Evolutionary conservation across 2,888 invertebrate genomes (phyloP), one percentile per base, ranked within the genome.

Genomic region (Tethea ocularis): DNA sequence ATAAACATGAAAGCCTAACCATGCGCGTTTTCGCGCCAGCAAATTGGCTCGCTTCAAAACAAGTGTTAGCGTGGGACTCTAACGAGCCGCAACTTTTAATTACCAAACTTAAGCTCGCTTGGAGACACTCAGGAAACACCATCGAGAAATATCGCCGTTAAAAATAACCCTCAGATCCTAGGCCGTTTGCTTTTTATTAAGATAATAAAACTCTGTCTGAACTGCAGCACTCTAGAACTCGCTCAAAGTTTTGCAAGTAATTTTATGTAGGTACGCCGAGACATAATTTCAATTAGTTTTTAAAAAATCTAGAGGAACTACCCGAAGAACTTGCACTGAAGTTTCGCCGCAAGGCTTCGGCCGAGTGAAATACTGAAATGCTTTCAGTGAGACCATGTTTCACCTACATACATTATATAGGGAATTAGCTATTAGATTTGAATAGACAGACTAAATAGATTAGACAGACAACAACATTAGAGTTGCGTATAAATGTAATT

Each of bases 31-130:
- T 67, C 69, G 57, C 66, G 41, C 66, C 67, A 66, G 66, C 69
- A 80, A 84, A 82, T 83, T 84, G 75, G 72, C 76, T 63, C 64
- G 63, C 64, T 73, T 66, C 70, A 72, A 71, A 70, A 76, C 70
- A 72, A 76, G 73, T 73, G 80, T 74, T 65, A 72, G 33, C 69
- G 62, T 65, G 66, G 59, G 61, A 61, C 59, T 64, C 76, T 81
- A 80, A 83, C 81, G 81, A 83, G 78, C 71, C 71, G 67, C 72
- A 87, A 89, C 81, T 89, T 90, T 88, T 89, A 89, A 90, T 89
- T 89, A 88, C 84, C 82, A 74, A 89, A 88, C 86, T 88, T 86
- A 82, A 82, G 78, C 76, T 78, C 73, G 58, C 70, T 69, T 69
- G 64, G 76, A 78, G 78, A 80, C 78, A 82, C 75, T 73, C 74